Conservation (phyloP, 2,113 vertebrate genomes). For the Zosterops hypoxanthus region DNA sequence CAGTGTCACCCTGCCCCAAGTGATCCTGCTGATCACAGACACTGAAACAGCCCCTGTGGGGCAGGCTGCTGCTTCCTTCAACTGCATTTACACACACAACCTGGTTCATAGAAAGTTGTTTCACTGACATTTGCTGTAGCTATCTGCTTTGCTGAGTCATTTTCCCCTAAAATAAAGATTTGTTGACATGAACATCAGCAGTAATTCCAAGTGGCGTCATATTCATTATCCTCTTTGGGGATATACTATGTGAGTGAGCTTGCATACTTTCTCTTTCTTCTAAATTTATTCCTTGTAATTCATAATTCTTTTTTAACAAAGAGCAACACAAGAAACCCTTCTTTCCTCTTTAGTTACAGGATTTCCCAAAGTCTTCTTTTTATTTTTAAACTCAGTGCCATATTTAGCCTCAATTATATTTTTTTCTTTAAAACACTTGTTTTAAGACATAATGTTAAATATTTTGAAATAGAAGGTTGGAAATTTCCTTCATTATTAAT, state of each 20-base stretch:
- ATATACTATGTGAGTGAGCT: background rate
- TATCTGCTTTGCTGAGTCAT: background rate
- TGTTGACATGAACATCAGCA: background rate
- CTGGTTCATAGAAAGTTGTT: background rate
- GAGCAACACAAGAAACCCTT: fast-evolving
- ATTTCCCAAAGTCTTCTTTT: background rate
- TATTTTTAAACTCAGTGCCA: background rate
- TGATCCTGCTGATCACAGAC: background rate
- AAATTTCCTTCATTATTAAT: background rate
- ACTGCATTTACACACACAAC: background rate
- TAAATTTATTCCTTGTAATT: background rate
- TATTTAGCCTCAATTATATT: background rate
- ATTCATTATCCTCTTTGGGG: background rate
- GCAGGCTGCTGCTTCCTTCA: background rate
- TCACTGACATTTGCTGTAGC: background rate
- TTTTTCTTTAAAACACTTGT: background rate
- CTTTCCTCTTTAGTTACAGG: background rate
- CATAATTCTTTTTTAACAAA: background rate
- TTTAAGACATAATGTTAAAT: background rate
- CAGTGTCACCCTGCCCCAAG: background rate
- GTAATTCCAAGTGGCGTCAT: background rate
- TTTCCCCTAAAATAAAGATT: background rate
- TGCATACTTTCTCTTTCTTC: background rate
- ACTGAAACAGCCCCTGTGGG: background rate
- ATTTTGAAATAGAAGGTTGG: background rate